Conservation (phyloP, 1,140 invertebrate genomes). For the Psix sp. region DNA sequence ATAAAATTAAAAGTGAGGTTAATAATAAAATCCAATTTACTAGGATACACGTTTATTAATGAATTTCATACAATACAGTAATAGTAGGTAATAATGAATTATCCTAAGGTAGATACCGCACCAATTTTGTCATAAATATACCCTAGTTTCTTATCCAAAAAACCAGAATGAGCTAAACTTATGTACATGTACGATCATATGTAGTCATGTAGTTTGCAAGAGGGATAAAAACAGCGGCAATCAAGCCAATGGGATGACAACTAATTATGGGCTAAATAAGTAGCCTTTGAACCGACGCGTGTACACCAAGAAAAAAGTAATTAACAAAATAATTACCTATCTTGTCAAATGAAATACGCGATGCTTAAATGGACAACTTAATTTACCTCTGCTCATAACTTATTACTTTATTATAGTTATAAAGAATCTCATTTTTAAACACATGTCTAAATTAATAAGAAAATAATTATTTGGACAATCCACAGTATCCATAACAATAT, state of each 20-base stretch:
- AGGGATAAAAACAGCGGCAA: slow-evolving; percentile 5
- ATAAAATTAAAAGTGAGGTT: not conserved
- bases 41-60: slow-evolving; percentile 51
- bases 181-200: slow-evolving; percentile 42
- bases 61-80: slow-evolving; percentile 35
- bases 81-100: slow-evolving; percentile 26
- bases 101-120: slow-evolving; percentile 28
- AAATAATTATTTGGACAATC: too few relatives aligned
- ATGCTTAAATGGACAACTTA: too few relatives aligned
- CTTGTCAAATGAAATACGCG: too few relatives aligned
- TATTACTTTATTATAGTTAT: too few relatives aligned
- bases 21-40: slow-evolving; percentile 4
- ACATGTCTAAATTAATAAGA: too few relatives aligned
- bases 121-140: slow-evolving; percentile 33
- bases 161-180: slow-evolving; percentile 36
- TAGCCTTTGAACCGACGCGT: not conserved
- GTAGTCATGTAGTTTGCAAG: slow-evolving; percentile 26
- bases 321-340: too few relatives aligned
- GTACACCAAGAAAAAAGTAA: not conserved
- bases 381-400: too few relatives aligned
- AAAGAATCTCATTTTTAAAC: too few relatives aligned
- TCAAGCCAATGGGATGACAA: not conserved
- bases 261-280: too few relatives aligned
- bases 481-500: too few relatives aligned
- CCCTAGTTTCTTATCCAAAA: slow-evolving; percentile 32